Conservation (phyloP, 2,888 invertebrate species). For the Drosophila heteroneura region DNA sequence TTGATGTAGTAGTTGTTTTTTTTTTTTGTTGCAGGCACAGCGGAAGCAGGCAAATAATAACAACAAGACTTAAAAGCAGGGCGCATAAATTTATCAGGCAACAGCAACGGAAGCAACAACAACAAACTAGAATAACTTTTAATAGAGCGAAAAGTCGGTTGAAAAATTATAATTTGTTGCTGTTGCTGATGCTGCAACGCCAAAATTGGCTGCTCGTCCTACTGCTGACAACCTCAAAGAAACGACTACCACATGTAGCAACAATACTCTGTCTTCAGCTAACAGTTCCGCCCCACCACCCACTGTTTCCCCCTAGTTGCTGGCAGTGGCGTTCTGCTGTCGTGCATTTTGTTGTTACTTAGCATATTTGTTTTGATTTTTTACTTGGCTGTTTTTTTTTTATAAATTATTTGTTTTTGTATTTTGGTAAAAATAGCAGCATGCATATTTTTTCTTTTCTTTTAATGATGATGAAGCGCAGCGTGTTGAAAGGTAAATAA, state of each 20-base stretch:
- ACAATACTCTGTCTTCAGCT: slow-evolving; percentile 25
- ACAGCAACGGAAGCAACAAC: slow-evolving; percentile 33
- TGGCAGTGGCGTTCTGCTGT: slow-evolving; percentile 32
- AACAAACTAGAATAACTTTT: slow-evolving; percentile 47
- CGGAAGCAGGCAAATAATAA: slow-evolving; percentile 74
- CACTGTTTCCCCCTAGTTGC: neutral
- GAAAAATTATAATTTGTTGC: slow-evolving; percentile 57
- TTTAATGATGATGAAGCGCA: slow-evolving; percentile 79
- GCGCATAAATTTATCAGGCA: slow-evolving; percentile 67
- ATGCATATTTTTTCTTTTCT: slow-evolving; percentile 50
- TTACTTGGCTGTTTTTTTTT: slow-evolving; percentile 12
- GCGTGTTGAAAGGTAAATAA: slow-evolving; percentile 75
- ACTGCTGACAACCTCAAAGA: slow-evolving; percentile 17
- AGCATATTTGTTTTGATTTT: slow-evolving; percentile 76
- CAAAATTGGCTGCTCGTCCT: slow-evolving; percentile 29
- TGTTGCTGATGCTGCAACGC: slow-evolving; percentile 19
- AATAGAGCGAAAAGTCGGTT: slow-evolving; percentile 54
- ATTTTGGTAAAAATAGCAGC: slow-evolving; percentile 23
- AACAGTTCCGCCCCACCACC: slow-evolving; percentile 23
- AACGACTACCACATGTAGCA: slow-evolving; percentile 35
- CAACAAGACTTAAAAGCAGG: slow-evolving; percentile 61
- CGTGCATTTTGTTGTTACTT: slow-evolving; percentile 41
- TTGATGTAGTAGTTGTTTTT: slow-evolving; percentile 20
- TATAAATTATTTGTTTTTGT: slow-evolving; percentile 9
- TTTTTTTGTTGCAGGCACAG: slow-evolving; percentile 58